These are phyloP conservation scores for Coenonympha glycerion DNA, from an alignment of 2,888 invertebrate species.

Conservation along the genomic window DNA sequence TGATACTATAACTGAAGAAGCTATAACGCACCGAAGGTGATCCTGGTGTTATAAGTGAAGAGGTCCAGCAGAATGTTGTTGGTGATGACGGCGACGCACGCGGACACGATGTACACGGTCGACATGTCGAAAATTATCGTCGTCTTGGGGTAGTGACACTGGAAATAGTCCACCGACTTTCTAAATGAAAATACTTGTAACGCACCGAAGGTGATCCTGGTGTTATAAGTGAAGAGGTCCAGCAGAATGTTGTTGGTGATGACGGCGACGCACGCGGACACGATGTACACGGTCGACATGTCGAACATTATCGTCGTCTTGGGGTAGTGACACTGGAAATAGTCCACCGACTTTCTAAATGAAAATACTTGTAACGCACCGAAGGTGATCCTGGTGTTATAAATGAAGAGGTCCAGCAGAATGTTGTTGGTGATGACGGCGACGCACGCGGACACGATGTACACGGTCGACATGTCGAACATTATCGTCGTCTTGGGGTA, in stretches of 20 bases:
- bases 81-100: conserved; percentile 88
- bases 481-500: conserved; percentile 91
- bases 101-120: conserved; percentile 92
- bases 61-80: conserved; percentile 90
- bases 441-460: conserved; percentile 91
- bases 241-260: conserved; percentile 88
- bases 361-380: too few species aligned
- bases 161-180: too few species aligned
- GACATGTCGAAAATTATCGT: conserved; percentile 87
- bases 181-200: too few species aligned
- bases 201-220: too few species aligned
- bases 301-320: conserved; percentile 82
- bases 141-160: conserved; percentile 86
- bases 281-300: conserved; percentile 94
- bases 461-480: conserved; percentile 94
- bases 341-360: too few species aligned
- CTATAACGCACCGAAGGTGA: too few species aligned
- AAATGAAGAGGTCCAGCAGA: too few species aligned
- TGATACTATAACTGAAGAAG: too few species aligned
- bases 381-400: too few species aligned
- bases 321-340: conserved; percentile 90
- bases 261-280: conserved; percentile 92
- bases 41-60: too few species aligned
- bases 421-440: conserved; percentile 91
- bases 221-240: too few species aligned